Evolutionary conservation across 2,113 vertebrate species (phyloP), one percentile per base, ranked within the genome.

Genomic region (Cettia cetti): DNA sequence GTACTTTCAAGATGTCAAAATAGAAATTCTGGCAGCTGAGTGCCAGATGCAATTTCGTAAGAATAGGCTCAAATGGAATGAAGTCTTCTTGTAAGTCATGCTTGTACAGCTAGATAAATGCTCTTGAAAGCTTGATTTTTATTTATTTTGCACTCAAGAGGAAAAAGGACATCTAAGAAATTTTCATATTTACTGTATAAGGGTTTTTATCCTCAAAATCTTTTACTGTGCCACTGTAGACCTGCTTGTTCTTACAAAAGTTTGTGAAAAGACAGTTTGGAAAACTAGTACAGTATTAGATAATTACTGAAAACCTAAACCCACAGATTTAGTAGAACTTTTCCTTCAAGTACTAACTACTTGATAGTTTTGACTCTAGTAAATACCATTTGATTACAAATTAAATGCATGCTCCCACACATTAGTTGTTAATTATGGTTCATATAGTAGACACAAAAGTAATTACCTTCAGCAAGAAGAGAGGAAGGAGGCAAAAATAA

Each of bases 321-420:
- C 30, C n/a, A 53, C 22, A 75, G 37, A 52, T 56, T 74, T 71
- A 81, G 33, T 15, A 35, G 18, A 79, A 63, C 24, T 81, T 90
- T 83, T 93, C n/a, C 59, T 80, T 93, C 69, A 82, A 66, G 70
- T 74, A 5, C 22, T 28, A 42, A 61, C 50, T 88, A 15, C n/a
- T 70, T 78, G 53, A 40, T 54, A n/a, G 35, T 23, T 94, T 90
- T 92, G 63, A 60, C 64, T 84, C 33, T n/a, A 12, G 11, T 64
- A 92, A 94, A 96, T 81, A 37, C 35, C 24, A 59, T 49, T 92
- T 93, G 85, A 90, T 70, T 86, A 61, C 39, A 86, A 93, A 90
- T 78, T 70, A 89, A 92, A 83, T 71, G 33, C 42, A 9, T 68
- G 53, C 40, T 91, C 50, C 40, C 47, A 77, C 44, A 68, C 13